Evolutionary conservation across 2,888 invertebrate species (phyloP), one percentile per base, ranked within the genome.

Genomic region (Machimus rusticus): DNA sequence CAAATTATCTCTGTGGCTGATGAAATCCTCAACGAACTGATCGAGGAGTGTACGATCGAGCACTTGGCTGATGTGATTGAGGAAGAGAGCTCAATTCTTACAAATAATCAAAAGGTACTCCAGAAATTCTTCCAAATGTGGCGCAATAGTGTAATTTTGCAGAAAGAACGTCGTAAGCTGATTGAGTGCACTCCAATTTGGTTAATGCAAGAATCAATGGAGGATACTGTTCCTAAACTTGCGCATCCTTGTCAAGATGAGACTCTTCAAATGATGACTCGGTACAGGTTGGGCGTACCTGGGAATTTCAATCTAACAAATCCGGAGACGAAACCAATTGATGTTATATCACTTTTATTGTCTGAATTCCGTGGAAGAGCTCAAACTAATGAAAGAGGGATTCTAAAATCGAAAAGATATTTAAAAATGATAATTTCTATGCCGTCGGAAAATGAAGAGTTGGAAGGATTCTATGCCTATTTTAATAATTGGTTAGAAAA

Each of bases 141-240:
- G 95, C 92, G 92, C 34, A 90, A 90, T 28, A 91, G 91, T 39
- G 90, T 92, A 1, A 90, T 91, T 1, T 92, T 91, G 57, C 93
- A 93, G 87, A 93, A 92, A 89, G 90, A 93, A 28, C 94, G 93
- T 89, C 93, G 94, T 8, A 93, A 93, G 88, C 93, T 94, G 0
- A 91, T 95, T 46, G 94, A 94, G 81, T 92, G 93, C 78, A 93
- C 94, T 55, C 95, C 95, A 0, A 91, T 94, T 1, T 95, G 94
- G 94, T 90, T 94, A 19, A 93, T 93, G n/a, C 91, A 91, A 0
- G 90, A 90, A 74, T 89, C 89, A 0, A 88, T 91, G 5, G 88
- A 88, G 0, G 87, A 90, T 12, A 88, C 90, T 79, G 87, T 91
- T 9, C 39, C 91, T 37, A 93, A 93, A 87, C 89, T 94, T 0